Evolutionary conservation across 2,797 vertebrate genomes (phyloP).

Genomic region (Rhinatrema bivittatum): DNA sequence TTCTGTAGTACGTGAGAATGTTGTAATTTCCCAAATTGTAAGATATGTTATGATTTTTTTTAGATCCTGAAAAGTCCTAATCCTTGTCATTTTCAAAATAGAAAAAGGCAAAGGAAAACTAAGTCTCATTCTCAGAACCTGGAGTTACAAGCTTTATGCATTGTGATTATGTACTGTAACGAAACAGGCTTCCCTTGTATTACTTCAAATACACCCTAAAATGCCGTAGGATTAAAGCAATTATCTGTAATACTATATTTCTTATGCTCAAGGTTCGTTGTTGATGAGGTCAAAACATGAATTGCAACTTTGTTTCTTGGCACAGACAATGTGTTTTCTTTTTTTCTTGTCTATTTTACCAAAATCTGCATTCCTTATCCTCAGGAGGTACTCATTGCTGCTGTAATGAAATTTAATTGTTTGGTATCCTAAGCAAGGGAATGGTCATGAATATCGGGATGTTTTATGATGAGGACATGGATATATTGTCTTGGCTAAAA

Average conservation of each 20-base stretch:
- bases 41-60: slow-evolving; percentile 7
- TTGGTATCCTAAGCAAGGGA: slow-evolving; percentile 24
- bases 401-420: slow-evolving; percentile 45
- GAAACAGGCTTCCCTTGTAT: slow-evolving; percentile 39
- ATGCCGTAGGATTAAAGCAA: slow-evolving; percentile 49
- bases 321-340: slow-evolving; percentile 25
- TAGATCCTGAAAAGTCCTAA: slow-evolving; percentile 15
- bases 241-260: slow-evolving; percentile 50
- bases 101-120: slow-evolving; percentile 8
- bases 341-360: slow-evolving; percentile 26
- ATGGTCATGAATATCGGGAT: background rate
- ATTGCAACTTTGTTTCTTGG: slow-evolving; percentile 36
- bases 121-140: slow-evolving; percentile 16
- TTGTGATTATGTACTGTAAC: slow-evolving; percentile 31
- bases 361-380: slow-evolving; percentile 42
- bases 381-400: slow-evolving; percentile 40
- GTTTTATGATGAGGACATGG: slow-evolving; percentile 9
- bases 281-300: slow-evolving; percentile 44
- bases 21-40: background rate
- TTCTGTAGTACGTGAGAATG: background rate
- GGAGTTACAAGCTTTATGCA: slow-evolving; percentile 29
- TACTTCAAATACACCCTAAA: slow-evolving; percentile 45
- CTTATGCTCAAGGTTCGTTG: slow-evolving; percentile 28
- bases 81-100: slow-evolving; percentile 14
- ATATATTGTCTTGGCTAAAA: slow-evolving; percentile 5